These are phyloP conservation scores for Gadus macrocephalus DNA, from an alignment of 2,113 vertebrate genomes.

Conservation along the genomic window DNA sequence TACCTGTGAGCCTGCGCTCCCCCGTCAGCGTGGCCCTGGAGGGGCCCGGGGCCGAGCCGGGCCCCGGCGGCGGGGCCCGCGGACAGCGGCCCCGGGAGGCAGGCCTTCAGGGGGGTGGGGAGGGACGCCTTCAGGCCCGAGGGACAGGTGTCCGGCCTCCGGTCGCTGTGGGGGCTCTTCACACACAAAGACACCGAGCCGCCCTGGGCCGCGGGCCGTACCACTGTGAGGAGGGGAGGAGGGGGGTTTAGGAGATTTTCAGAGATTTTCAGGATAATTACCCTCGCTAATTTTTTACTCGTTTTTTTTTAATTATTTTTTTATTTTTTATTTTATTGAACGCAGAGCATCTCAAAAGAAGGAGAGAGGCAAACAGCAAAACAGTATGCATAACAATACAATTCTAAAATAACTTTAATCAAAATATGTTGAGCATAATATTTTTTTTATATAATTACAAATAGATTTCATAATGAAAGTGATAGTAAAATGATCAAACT, in stretches of 20 bases:
- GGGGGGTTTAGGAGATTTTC: neutral
- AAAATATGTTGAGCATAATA: no score
- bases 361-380: no score
- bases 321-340: no score
- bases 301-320: no score
- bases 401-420: no score
- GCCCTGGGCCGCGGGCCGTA: constrained; percentile 53
- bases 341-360: no score
- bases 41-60: constrained; percentile 20
- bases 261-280: no score
- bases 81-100: constrained; percentile 33
- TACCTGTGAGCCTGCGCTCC: constrained; percentile 41
- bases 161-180: constrained; percentile 41
- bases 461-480: no score
- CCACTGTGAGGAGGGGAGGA: constrained; percentile 41
- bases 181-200: constrained; percentile 45
- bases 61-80: constrained; percentile 3
- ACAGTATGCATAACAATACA: no score
- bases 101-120: constrained; percentile 27
- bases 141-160: constrained; percentile 32
- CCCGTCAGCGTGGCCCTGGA: constrained; percentile 13
- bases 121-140: constrained; percentile 18
- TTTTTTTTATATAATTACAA: no score
- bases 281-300: no score
- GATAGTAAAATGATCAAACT: no score